Conservation (phyloP, 2,113 vertebrate species). For the Notothenia rossii region DNA sequence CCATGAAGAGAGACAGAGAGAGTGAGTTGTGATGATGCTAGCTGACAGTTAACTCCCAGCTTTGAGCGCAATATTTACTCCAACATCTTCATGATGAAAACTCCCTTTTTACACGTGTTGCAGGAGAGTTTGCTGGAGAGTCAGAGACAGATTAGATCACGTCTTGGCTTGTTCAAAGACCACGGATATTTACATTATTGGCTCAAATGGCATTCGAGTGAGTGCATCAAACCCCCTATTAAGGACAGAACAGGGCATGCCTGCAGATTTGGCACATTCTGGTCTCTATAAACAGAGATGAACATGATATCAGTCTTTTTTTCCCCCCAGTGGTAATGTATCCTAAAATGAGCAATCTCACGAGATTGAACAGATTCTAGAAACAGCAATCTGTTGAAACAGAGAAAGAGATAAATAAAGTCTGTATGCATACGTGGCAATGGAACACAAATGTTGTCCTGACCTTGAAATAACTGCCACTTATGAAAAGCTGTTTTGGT, state of each 20-base stretch:
- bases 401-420: slow-evolving; percentile 41
- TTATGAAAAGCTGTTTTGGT: slow-evolving; percentile 80
- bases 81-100: slow-evolving; percentile 46
- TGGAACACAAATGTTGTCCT: slow-evolving; percentile 68
- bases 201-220: slow-evolving; percentile 65
- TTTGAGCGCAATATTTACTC: slow-evolving; percentile 54
- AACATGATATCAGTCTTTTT: slow-evolving; percentile 37
- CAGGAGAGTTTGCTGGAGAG: slow-evolving; percentile 44
- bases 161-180: slow-evolving; percentile 74
- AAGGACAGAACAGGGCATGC: slow-evolving; percentile 68
- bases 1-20: slow-evolving; percentile 39
- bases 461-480: slow-evolving; percentile 81
- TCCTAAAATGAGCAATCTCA: slow-evolving; percentile 48
- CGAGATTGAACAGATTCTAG: slow-evolving; percentile 51
- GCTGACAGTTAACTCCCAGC: slow-evolving; percentile 72
- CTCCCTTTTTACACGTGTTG: slow-evolving; percentile 38
- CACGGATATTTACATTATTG: slow-evolving; percentile 78
- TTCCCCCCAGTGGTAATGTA: slow-evolving; percentile 27
- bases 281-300: slow-evolving; percentile 43
- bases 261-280: slow-evolving; percentile 57
- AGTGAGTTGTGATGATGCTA: slow-evolving; percentile 55
- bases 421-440: slow-evolving; percentile 27
- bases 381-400: slow-evolving; percentile 34
- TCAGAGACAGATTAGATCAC: slow-evolving; percentile 65
- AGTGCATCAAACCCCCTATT: slow-evolving; percentile 61